Conservation (phyloP, 2,113 vertebrate species). For the Eidolon helvum region DNA sequence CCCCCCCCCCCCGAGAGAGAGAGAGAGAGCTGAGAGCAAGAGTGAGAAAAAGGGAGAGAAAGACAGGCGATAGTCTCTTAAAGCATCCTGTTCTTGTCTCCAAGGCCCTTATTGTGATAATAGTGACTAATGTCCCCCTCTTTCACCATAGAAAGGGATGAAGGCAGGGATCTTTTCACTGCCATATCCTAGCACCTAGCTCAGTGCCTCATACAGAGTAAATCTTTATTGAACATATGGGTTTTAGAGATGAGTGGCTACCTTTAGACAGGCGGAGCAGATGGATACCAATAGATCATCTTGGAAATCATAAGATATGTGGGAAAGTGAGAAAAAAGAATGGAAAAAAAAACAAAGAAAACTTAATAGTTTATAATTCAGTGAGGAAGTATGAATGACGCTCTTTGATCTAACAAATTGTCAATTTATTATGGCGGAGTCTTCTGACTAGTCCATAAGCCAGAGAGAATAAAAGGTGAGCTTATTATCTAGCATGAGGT, state of each 20-base stretch:
- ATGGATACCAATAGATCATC: not conserved
- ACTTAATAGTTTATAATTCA: not conserved
- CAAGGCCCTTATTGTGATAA: not conserved
- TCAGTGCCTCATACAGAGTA: not conserved
- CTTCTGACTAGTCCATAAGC: not conserved
- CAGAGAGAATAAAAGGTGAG: not conserved
- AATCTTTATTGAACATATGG: not conserved
- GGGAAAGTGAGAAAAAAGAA: constrained; percentile 21
- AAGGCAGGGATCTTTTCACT: not conserved
- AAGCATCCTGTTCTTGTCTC: not conserved
- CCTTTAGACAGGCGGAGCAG: not conserved
- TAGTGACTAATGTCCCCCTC: not conserved
- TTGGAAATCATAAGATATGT: not conserved
- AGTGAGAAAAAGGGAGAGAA: not conserved
- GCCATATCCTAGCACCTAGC: not conserved
- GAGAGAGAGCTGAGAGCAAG: not conserved
- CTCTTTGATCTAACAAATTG: not conserved
- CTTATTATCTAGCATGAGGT: too few species aligned
- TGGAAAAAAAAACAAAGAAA: not conserved
- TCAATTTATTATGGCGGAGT: not conserved
- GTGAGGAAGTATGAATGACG: not conserved
- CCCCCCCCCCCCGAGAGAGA: too few species aligned
- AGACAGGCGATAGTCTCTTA: not conserved
- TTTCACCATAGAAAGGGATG: not conserved
- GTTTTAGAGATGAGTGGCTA: not conserved